These are phyloP conservation scores for Pseudoatta argentina DNA, from an alignment of 1,140 invertebrate genomes.

Conservation along the genomic window DNA sequence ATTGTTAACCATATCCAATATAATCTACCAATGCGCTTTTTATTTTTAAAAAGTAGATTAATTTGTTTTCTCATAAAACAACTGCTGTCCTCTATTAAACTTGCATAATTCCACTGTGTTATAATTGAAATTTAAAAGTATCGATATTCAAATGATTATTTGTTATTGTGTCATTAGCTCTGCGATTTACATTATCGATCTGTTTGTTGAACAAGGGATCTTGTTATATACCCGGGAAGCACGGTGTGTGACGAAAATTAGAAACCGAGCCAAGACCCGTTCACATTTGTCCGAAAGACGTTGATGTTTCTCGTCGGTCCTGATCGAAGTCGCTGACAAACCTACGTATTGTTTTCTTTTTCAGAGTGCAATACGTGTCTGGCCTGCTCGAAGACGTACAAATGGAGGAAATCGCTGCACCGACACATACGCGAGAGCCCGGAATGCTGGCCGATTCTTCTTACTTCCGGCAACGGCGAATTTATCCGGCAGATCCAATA, in stretches of 20 bases:
- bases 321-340: slow-evolving; percentile 46
- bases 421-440: slow-evolving; percentile 86
- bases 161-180: slow-evolving; percentile 3
- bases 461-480: slow-evolving; percentile 82
- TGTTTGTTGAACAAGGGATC: background rate
- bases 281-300: slow-evolving; percentile 28
- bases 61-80: background rate
- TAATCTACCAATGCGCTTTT: background rate
- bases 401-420: slow-evolving; percentile 86
- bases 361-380: slow-evolving; percentile 84
- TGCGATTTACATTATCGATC: background rate
- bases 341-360: slow-evolving; percentile 75
- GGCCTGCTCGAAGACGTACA: slow-evolving; percentile 86
- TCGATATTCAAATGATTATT: background rate
- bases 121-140: background rate
- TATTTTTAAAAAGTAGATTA: background rate
- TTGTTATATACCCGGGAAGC: slow-evolving; percentile 2
- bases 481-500: slow-evolving; percentile 83
- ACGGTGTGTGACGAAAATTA: background rate
- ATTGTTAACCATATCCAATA: background rate
- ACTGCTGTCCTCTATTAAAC: background rate
- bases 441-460: slow-evolving; percentile 84
- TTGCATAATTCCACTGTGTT: slow-evolving; percentile 7
- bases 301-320: background rate
- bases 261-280: background rate